Base-by-base conservation (phyloP, 2,113 vertebrate genomes). In the Phodopus roborovskii region DNA sequence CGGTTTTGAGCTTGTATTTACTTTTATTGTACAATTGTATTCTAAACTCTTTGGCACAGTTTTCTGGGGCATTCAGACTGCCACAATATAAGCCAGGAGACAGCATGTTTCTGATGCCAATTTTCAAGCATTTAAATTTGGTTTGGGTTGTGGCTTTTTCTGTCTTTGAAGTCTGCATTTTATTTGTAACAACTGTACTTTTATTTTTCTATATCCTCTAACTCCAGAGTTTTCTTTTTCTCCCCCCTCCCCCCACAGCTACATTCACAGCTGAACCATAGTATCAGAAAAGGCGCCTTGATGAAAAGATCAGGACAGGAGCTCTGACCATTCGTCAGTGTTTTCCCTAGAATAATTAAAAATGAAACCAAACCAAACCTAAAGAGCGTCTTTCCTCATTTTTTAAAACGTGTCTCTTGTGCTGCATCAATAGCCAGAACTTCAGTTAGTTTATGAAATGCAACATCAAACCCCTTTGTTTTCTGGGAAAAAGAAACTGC, bases 21-120 rank as follows among this genome's bases (percentile, higher is more conserved):
- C 88, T 98, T 93, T 97, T 97, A 93, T 96, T 97, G 30, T 94
- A 10, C 97, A 96, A 94, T 92, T 95, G 73, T 92, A 95, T 97
- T 95, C 97, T 98, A 95, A 99, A 97, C 98, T 99, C 99, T 99
- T 99, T 99, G 99, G 99, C 99, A 99, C 99, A 99, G 98, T 98
- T 98, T 92, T 90, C 95, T 92, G 94, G 97, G 98, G 97, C 96
- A 96, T 98, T 98, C 92, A 98, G 98, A 98, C 98, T 98, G 98
- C 98, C 98, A 98, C 97, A 68, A 97, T 97, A 97, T 96, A 92
- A 96, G 95, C 96, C 97, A 98, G 97, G 97, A 98, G 97, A 98
- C 97, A 97, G 95, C 95, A 95, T 97, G 97, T 96, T 98, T 98
- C 89, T 96, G 16, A 96, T 97, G 98, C 98, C 97, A 98, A 98